Percentiles rank a stretch among this genome's conserved stretches.
phyloP scores from a whole-genome alignment of 2,797 vertebrate genomes.

The Prionace glauca region DNA sequence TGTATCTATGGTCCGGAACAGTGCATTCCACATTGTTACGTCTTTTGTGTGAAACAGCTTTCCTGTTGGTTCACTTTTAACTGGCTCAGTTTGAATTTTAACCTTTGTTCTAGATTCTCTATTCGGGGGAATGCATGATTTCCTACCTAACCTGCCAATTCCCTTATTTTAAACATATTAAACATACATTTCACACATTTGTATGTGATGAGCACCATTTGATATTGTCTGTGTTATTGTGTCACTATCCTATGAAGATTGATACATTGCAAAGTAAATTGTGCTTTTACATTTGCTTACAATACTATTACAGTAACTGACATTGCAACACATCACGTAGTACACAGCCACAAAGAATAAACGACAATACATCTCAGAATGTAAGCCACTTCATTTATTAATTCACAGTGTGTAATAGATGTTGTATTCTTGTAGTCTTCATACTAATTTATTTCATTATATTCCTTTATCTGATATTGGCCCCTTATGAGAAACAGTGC shows the following conservation, averaged over 20 bases:
- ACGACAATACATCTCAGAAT: conserved; percentile 64
- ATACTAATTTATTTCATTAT: conserved; percentile 49
- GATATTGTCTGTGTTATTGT: conserved; percentile 15
- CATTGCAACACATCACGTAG: conserved; percentile 68
- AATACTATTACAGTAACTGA: conserved; percentile 68
- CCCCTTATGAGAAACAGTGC: conserved; percentile 20
- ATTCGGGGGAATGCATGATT: neutral
- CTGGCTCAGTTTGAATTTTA: conserved; percentile 23
- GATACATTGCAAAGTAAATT: conserved; percentile 21
- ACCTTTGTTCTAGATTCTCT: neutral
- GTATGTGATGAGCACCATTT: conserved; percentile 20
- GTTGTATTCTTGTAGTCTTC: conserved; percentile 58
- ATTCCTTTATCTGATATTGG: conserved; percentile 31
- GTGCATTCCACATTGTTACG: conserved; percentile 6
- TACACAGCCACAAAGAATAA: conserved; percentile 66
- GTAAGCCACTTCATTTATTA: conserved; percentile 67
- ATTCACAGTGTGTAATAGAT: conserved; percentile 72
- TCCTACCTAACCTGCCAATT: neutral
- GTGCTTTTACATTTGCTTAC: conserved; percentile 53
- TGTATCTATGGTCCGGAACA: neutral
- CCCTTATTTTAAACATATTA: conserved; percentile 9
- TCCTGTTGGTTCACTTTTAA: neutral
- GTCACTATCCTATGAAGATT: neutral
- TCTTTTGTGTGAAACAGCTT: neutral
- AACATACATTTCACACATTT: neutral